These are phyloP conservation scores for Puntigrus tetrazona DNA, from an alignment of 2,113 vertebrate species.

Conservation along the genomic window DNA sequence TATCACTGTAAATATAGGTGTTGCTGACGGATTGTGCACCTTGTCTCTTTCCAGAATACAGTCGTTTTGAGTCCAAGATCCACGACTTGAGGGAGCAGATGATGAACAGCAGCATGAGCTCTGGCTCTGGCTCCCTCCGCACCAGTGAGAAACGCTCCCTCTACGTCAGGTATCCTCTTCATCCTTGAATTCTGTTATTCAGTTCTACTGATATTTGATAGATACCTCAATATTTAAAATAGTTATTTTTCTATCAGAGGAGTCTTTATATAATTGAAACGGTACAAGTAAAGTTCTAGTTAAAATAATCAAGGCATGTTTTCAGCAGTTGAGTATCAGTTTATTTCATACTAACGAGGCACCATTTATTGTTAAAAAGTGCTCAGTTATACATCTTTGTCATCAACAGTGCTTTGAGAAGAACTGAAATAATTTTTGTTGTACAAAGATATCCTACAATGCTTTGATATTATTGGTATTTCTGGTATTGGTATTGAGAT, in stretches of 20 bases:
- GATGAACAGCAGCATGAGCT: slow-evolving; percentile 99
- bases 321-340: neutral
- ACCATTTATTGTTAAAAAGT: neutral
- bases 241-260: neutral
- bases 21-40: slow-evolving; percentile 35
- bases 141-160: slow-evolving; percentile 98
- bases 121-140: slow-evolving; percentile 94
- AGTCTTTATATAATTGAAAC: neutral
- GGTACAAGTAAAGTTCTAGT: neutral
- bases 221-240: neutral
- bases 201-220: neutral
- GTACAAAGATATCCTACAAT: neutral
- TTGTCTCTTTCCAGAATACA: slow-evolving; percentile 83
- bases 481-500: accelerated
- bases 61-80: slow-evolving; percentile 98
- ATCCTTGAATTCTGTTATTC: neutral
- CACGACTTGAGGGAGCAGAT: slow-evolving; percentile 98
- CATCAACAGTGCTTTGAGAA: neutral
- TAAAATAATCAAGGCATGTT: neutral
- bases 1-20: neutral
- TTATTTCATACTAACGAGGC: neutral
- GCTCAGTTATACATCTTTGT: neutral
- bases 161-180: slow-evolving; percentile 87
- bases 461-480: neutral
- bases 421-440: neutral